Conservation (phyloP, 2,113 vertebrate species). For the Caranx melampygus region DNA sequence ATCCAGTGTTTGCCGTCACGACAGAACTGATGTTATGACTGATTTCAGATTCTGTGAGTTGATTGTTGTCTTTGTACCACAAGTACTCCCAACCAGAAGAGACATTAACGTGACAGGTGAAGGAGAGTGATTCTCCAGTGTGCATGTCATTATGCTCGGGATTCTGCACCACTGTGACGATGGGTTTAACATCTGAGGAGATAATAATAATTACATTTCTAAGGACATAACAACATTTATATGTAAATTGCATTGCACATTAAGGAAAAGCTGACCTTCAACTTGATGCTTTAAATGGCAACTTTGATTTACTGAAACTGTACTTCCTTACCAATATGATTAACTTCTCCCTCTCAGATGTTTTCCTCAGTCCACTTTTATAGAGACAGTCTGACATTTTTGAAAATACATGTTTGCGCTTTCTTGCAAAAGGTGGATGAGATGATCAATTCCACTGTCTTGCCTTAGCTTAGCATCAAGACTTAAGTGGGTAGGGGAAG, state of each 20-base stretch:
- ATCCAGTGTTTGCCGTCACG: not conserved
- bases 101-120: conserved; percentile 64
- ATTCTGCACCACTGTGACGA: conserved; percentile 35
- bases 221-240: not conserved
- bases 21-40: conserved; percentile 25
- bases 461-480: not conserved
- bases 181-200: conserved; percentile 53
- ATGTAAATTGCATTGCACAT: not conserved
- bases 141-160: conserved; percentile 45
- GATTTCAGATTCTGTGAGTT: accelerated
- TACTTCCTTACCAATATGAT: not conserved
- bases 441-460: not conserved
- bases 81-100: conserved; percentile 71
- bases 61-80: conserved; percentile 43
- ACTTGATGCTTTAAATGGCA: not conserved
- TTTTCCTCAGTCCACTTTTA: too few relatives aligned
- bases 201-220: not conserved
- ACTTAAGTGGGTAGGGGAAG: too few relatives aligned
- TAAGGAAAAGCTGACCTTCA: not conserved
- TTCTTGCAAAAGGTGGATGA: too few relatives aligned
- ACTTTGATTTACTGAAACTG: not conserved
- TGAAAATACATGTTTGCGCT: too few relatives aligned
- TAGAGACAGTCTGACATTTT: too few relatives aligned
- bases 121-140: conserved; percentile 48
- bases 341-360: not conserved